Evolutionary conservation across 2,113 vertebrate genomes (phyloP).

Genomic region (Oncorhynchus nerka): DNA sequence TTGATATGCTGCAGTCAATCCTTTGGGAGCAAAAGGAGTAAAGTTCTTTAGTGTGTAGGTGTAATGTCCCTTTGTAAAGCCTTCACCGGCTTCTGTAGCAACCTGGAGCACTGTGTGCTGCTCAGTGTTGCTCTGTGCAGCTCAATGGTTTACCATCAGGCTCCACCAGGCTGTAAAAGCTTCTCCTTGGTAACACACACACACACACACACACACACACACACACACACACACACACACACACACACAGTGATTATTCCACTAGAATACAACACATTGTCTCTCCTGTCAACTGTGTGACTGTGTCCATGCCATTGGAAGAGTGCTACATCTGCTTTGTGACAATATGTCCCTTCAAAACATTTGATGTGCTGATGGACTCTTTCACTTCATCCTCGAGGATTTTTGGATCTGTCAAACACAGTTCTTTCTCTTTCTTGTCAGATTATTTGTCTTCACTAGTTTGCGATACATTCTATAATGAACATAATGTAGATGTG

Average conservation of each 20-base stretch:
- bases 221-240: background rate
- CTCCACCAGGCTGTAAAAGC: background rate
- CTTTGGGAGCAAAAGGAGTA: constrained; percentile 64
- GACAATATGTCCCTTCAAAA: background rate
- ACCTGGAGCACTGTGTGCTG: constrained; percentile 17
- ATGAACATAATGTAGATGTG: no score
- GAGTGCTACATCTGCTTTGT: background rate
- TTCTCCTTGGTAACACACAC: background rate
- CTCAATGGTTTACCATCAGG: background rate
- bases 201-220: background rate
- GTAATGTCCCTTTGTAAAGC: constrained; percentile 70
- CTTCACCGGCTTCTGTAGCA: constrained; percentile 67
- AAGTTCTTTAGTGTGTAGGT: constrained; percentile 67
- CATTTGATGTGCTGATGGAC: background rate
- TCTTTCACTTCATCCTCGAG: background rate
- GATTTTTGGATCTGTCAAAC: background rate
- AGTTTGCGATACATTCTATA: background rate
- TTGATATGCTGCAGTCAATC: constrained; percentile 47
- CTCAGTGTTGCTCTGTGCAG: background rate
- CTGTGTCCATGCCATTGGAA: background rate
- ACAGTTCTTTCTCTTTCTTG: no score
- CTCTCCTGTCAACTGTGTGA: no score
- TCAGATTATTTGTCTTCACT: no score
- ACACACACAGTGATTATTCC: no score
- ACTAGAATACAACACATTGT: no score